Base-by-base conservation (phyloP, 2,797 vertebrate genomes). In the Adrianichthys oophorus region DNA sequence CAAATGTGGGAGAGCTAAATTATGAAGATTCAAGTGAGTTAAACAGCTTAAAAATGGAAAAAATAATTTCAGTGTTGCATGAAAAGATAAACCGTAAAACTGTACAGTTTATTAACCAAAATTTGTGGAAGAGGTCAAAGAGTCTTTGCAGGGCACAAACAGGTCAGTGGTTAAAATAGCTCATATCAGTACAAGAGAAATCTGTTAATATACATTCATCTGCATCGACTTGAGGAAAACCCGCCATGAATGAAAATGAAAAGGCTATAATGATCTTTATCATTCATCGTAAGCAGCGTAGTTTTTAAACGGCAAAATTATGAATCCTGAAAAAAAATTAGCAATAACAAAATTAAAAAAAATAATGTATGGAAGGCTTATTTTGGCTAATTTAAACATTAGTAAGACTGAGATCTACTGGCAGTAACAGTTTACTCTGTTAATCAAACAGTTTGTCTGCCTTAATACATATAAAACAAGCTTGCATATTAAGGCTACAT, bases 201-300 rank as follows among this genome's bases (percentile, higher is more conserved):
- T 86, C 80, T 79, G 72, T 83, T 79, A 82, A 64, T 72, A 71
- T 88, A 89, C 89, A 89, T 89, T 90, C 85, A 88, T 68, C 61
- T 66, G 71, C 78, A 82, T 70, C 75, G 77, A 79, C 68, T 29
- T 60, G 56, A 68, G 46, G 42, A 64, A 48, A 47, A 48, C 52
- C n/a, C 58, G 23, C 42, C 56, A 63, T 67, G 58, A 52, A 62
- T 53, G 23, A 72, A 67, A 59, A 60, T 41, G 21, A 70, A 45
- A 10, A 59, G 47, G 41, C 59, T 56, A 43, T 23, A 57, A 18
- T 46, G 50, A 44, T 51, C 56, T 55, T 58, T 7, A 62, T 61
- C 56, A 67, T 70, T 82, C 57, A 32, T 61, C 74, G 48, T 29
- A 67, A 67, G 41, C 45, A 64, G 7, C 67, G 75, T 59, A 72